Conservation (phyloP, 2,797 vertebrate genomes). For the Eremophila alpestris region DNA sequence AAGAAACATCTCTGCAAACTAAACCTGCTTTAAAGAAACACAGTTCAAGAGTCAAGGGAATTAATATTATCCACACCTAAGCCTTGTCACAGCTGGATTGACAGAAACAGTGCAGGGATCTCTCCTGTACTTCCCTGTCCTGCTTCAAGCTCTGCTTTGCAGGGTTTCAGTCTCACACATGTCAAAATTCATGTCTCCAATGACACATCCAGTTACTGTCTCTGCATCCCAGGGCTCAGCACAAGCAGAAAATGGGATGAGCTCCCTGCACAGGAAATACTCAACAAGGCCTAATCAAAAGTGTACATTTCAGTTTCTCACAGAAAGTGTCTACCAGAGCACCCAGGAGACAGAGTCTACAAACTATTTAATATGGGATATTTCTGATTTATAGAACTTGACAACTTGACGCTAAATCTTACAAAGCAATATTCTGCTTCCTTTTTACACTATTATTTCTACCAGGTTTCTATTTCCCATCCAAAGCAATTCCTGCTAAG, state of each 20-base stretch:
- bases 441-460: neutral
- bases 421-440: neutral
- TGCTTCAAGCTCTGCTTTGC: neutral
- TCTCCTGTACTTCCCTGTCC: neutral
- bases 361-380: neutral
- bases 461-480: neutral
- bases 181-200: neutral
- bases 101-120: neutral
- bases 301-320: neutral
- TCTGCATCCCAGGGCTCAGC: neutral
- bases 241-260: neutral
- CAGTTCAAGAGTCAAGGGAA: neutral
- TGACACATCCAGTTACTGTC: neutral
- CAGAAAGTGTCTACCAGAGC: neutral
- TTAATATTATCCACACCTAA: neutral
- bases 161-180: neutral
- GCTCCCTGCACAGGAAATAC: neutral
- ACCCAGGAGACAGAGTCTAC: neutral
- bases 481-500: neutral
- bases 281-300: neutral
- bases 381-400: neutral
- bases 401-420: neutral
- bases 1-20: neutral
- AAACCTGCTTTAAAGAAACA: neutral
- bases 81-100: neutral